Evolutionary conservation across 2,113 vertebrate species (phyloP), one percentile per base, ranked within the genome.

Genomic region (Xiphias gladius): DNA sequence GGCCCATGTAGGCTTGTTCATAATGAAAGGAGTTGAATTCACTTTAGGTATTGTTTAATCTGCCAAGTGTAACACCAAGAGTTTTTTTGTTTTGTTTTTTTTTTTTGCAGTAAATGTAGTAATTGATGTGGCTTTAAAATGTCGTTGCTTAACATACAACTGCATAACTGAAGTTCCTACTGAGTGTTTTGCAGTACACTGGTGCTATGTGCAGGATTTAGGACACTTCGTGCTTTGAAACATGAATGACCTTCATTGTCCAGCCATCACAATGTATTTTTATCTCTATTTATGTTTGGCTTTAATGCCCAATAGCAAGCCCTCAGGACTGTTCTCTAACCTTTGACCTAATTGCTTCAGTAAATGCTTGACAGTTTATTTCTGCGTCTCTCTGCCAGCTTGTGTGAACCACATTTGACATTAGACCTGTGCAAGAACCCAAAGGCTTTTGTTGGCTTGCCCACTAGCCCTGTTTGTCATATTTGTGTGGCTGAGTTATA

Each of bases 231-330:
- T 76, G 50, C 76, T 77, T 68, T 81, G 28, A 67, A 80, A 76
- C 73, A 73, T 72, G 55, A 73, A 75, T 80, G 83, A 76, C 86
- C 80, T 93, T 90, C 73, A 39, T 66, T 78, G 85, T 88, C 52
- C 48, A 65, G 30, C 86, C 48, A 58, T 86, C 71, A 62, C 70
- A 46, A 30, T 70, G 37, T 78, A 72, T 89, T 83, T 76, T 57
- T 75, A 61, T 86, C 71, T 79, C 48, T 22, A 0, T 61, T 71
- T 69, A 78, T 83, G 72, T 74, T 84, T 83, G 30, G 69, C 75
- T 72, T 76, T 71, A 12, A 46, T 2, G 26, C 22, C 78, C 48
- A 3, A 10, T 64, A 75, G 78, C 30, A 10, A 37, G 66, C 59
- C 84, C 65, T n/a, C 41, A 8, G 71, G 78, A 17, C 68, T 82